phyloP scores from a whole-genome alignment of 2,797 vertebrate genomes.

The Pampus argenteus region DNA sequence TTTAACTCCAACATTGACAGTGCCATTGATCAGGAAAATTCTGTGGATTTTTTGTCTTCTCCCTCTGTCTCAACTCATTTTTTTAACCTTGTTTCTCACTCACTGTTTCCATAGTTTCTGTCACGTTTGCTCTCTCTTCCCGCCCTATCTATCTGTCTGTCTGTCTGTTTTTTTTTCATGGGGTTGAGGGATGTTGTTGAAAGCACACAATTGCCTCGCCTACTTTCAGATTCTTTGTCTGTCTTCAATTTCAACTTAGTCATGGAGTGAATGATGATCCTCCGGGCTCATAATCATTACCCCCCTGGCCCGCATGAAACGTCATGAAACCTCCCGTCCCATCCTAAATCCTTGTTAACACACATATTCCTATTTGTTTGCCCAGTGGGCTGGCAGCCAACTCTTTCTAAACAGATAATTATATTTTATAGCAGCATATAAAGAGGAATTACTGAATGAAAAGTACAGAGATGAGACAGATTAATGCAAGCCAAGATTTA shows the following conservation, averaged over 20 bases:
- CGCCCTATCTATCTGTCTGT: neutral
- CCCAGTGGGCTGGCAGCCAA: conserved; percentile 15
- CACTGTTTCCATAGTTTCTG: neutral
- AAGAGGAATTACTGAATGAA: conserved; percentile 26
- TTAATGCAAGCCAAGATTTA: neutral
- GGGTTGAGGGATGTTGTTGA: conserved; percentile 18
- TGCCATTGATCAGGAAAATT: conserved; percentile 30
- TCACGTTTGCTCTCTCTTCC: neutral
- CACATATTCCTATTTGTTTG: conserved; percentile 17
- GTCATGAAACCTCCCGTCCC: conserved; percentile 53
- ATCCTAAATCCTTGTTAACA: conserved; percentile 37
- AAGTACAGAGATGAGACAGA: conserved; percentile 18
- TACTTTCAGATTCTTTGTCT: conserved; percentile 49
- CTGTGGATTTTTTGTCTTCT: neutral
- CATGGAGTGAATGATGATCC: conserved; percentile 58
- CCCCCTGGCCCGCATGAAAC: conserved; percentile 38
- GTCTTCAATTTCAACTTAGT: conserved; percentile 61
- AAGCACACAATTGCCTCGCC: conserved; percentile 49
- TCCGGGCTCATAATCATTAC: conserved; percentile 44
- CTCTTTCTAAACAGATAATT: conserved; percentile 29
- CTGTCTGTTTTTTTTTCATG: neutral
- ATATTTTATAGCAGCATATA: conserved; percentile 22
- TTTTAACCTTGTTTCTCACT: neutral
- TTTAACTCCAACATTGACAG: conserved; percentile 26
- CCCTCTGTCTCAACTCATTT: conserved; percentile 1